These are phyloP conservation scores for Parnassius glacialis DNA, from an alignment of 2,888 invertebrate genomes.

Conservation along the genomic window DNA sequence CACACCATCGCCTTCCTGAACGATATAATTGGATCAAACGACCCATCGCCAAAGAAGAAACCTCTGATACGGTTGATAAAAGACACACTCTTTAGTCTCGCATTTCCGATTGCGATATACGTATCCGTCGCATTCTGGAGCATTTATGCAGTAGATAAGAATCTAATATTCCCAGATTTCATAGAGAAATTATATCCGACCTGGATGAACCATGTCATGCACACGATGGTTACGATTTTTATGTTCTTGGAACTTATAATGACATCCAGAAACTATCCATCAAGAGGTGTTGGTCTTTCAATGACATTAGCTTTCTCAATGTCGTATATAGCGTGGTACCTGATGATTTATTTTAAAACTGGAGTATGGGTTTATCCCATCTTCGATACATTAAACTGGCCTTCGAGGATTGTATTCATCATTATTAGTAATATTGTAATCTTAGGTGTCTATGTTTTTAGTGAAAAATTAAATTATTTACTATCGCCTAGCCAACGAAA, in stretches of 20 bases:
- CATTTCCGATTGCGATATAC: slow-evolving; percentile 88
- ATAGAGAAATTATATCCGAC: slow-evolving; percentile 89
- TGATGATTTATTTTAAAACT: slow-evolving; percentile 83
- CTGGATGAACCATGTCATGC: slow-evolving; percentile 95
- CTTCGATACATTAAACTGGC: slow-evolving; percentile 85
- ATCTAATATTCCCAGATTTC: slow-evolving; percentile 90
- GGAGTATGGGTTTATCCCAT: slow-evolving; percentile 95
- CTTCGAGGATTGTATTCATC: slow-evolving; percentile 86
- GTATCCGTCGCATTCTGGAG: slow-evolving; percentile 93
- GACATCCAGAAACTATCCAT: slow-evolving; percentile 87
- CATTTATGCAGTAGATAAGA: slow-evolving; percentile 90
- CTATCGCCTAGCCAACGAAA: slow-evolving; percentile 57
- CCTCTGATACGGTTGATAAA: slow-evolving; percentile 84
- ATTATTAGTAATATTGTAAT: slow-evolving; percentile 77
- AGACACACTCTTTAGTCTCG: slow-evolving; percentile 83
- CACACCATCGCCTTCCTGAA: slow-evolving; percentile 87
- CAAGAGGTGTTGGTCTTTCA: slow-evolving; percentile 81
- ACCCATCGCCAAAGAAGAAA: slow-evolving; percentile 76
- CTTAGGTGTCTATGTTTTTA: slow-evolving; percentile 83
- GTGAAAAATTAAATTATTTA: slow-evolving; percentile 85
- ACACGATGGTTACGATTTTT: slow-evolving; percentile 90
- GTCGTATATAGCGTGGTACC: slow-evolving; percentile 86
- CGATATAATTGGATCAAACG: slow-evolving; percentile 86
- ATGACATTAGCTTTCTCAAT: slow-evolving; percentile 81
- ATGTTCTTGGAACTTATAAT: slow-evolving; percentile 86